Base-by-base conservation (phyloP, 1,140 invertebrate species). In the Camponotus pennsylvanicus region DNA sequence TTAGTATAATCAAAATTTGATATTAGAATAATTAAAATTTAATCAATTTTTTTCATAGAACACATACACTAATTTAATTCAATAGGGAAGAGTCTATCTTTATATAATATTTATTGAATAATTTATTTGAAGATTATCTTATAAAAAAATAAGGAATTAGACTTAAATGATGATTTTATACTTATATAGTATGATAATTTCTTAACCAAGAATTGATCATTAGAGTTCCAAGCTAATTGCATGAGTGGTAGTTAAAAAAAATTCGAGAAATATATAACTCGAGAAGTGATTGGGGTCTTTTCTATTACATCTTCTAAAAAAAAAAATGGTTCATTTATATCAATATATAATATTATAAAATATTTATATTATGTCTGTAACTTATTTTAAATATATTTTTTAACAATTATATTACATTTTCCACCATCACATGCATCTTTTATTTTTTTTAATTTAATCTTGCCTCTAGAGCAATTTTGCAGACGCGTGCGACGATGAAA, bases 241-340 rank as follows among this genome's bases (percentile, higher is more conserved):
- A 73, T 37, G 79, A 61, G 4, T 82, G 40, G 13, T 82, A 73
- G 67, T 61, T 71, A 2, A 49, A 73, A 73, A 32, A 37, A 45
- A 32, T 61, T 61, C 40, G 21, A 63, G 13, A 37, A 61, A 49
- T 15, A 5, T 15, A 5, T 45, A 73, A 40, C 13, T 61, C 8
- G 9, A 73, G 15, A 59, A 9, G 70, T 45, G 45, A 49, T 9
- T 2, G 13, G 27, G 42, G 40, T 83, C 69, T 73, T 75, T 75
- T 83, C 69, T 49, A 61, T 49, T 42, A 59, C 42, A 32, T 37
- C 27, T 64, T 63, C 11, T 66, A 67, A 42, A n/a, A n/a, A n/a
- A n/a, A n/a, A n/a, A n/a, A 2, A 40, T 40, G 37, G 3, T 4
- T 40, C 6, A 27, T 40, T 40, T 40, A 40, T 40, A 40, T 3